These are phyloP conservation scores for Dryobates pubescens DNA, from an alignment of 2,797 vertebrate genomes.

Conservation along the genomic window DNA sequence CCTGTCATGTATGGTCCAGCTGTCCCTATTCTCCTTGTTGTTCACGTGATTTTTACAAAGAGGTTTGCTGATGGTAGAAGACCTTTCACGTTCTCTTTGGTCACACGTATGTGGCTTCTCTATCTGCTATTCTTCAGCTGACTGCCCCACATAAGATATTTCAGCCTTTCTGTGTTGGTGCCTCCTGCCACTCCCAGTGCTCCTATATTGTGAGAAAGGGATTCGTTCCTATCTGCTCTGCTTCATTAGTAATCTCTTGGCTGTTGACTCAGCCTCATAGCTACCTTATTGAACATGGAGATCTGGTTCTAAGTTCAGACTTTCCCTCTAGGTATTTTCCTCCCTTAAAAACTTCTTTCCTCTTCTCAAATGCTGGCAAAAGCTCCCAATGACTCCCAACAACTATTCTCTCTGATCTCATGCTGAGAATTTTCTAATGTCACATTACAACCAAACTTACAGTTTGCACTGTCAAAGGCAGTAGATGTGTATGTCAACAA, in stretches of 20 bases:
- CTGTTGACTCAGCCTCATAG: slow-evolving; percentile 38
- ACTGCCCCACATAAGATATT: no score
- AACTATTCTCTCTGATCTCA: background rate
- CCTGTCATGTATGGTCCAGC: background rate
- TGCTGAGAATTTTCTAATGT: background rate
- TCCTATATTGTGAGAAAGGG: background rate
- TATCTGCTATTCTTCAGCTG: background rate
- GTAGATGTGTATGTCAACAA: background rate
- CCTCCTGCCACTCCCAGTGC: background rate
- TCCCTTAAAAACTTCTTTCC: background rate
- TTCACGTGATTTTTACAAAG: background rate
- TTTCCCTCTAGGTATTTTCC: slow-evolving; percentile 24
- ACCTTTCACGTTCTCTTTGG: background rate
- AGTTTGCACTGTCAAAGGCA: background rate
- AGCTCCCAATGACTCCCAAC: background rate
- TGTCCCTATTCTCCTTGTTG: background rate
- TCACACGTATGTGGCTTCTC: background rate
- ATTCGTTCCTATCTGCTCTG: background rate
- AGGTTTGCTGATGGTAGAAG: background rate
- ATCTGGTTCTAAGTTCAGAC: slow-evolving; percentile 39
- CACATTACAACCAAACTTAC: background rate
- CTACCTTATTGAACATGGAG: slow-evolving; percentile 22
- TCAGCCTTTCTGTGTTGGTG: background rate
- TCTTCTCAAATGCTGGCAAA: background rate
- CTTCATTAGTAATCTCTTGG: slow-evolving; percentile 28